phyloP scores from a whole-genome alignment of 2,797 vertebrate species.

The Octomys mimax region DNA sequence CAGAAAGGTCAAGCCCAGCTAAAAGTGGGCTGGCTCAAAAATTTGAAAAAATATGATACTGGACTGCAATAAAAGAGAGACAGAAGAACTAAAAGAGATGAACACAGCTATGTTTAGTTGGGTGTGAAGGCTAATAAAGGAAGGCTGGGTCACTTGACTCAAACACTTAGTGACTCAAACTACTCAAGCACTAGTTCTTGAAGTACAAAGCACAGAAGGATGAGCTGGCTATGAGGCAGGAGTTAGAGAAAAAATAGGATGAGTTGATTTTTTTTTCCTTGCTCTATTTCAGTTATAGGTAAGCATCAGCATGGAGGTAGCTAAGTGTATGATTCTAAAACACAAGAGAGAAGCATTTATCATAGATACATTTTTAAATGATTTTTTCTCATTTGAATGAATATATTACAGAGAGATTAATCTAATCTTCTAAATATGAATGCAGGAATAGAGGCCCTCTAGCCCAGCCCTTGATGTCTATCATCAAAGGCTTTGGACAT shows the following conservation, averaged over 20 bases:
- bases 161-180: background rate
- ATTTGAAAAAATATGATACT: background rate
- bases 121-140: background rate
- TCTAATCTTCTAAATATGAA: background rate
- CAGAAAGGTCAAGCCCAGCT: background rate
- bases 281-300: background rate
- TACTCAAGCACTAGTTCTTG: background rate
- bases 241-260: background rate
- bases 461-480: background rate
- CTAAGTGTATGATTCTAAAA: background rate
- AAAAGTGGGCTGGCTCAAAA: background rate
- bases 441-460: background rate
- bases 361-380: background rate
- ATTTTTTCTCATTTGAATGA: slow-evolving; percentile 14
- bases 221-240: background rate
- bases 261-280: slow-evolving; percentile 1
- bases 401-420: background rate
- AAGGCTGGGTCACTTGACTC: background rate
- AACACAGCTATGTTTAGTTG: background rate
- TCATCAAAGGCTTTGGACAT: slow-evolving; percentile 10
- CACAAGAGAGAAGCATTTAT: background rate
- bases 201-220: background rate
- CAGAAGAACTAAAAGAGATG: background rate
- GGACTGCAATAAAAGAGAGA: background rate
- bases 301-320: background rate